Base-by-base conservation (phyloP, 2,888 invertebrate species). In the Meteorus colon region DNA sequence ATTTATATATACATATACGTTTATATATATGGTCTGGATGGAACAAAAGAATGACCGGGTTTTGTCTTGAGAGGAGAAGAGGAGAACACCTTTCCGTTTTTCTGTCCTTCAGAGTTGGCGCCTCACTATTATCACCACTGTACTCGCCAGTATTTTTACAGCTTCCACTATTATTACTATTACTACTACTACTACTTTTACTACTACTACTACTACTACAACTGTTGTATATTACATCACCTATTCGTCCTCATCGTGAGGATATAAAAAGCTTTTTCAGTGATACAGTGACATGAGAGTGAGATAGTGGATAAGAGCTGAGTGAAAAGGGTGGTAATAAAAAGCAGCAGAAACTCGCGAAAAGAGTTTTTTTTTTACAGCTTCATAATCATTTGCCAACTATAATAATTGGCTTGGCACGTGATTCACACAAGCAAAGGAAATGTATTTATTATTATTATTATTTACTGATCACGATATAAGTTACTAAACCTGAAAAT, bases 401-500 rank as follows among this genome's bases (percentile, higher is more conserved):
- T 55, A 29, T 74, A 76, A 79, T 81, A 80, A 81, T 80, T 81
- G 77, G 71, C 68, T 65, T 65, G 59, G 73, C 75, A 74, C 78
- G 78, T 80, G 80, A 79, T 77, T 77, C 65, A 78, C 70, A 62
- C 74, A 79, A 77, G 69, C 69, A 75, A 80, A 77, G 8, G 2
- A 34, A 34, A 34, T 34, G 34, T 34, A 8, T 34, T 34, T 0
- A 34, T 8, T 34, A 8, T 34, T 34, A 8, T 34, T 34, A 34
- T 34, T 34, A 4, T 34, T 34, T 34, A 34, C 8, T 1, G 16
- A 24, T 41, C 41, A 1, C 41, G 41, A 41, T 12, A 1, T 12
- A 12, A 12, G 41, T 41, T 41, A 12, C 41, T 41, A 1, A 41
- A 12, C 8, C 8, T 41, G 41, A 41, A 8, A 12, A 12, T 41